Evolutionary conservation across 2,888 invertebrate genomes (phyloP), one percentile per base, ranked within the genome.

Genomic region (Tenthredo distinguenda): DNA sequence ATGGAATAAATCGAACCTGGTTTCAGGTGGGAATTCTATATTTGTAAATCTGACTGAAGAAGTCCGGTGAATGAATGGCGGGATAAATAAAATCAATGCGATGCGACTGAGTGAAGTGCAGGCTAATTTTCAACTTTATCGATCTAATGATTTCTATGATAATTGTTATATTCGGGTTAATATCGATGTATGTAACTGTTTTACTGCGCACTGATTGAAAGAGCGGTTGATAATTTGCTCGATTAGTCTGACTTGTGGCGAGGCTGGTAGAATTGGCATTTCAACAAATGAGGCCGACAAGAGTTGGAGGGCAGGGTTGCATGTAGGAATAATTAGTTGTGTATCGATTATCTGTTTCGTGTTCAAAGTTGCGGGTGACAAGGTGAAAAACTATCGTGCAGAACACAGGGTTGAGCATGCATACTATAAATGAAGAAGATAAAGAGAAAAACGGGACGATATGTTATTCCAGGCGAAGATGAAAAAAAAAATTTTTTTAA

Each of bases 301-400:
- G 62, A 21, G 37, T 34, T 40, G 55, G 18, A 34, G 77, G 18
- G 37, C 31, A 77, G 50, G 31, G 15, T 3, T 26, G 21, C 40
- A 62, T 58, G 58, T 79, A 37, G 37, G 37, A 79, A 79, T 79
- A 79, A 79, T 79, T 79, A 79, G 79, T 79, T 21, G 79, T 79
- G 6, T 62, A 79, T 79, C 79, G 79, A 79, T 79, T 79, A 62
- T 79, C 34, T 68, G 68, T 79, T 79, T 62, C 79, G 79, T 37
- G 34, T 47, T 40, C 37, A 15, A 34, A 77, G 50, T 55, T 26
- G 50, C 10, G 31, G 15, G 21, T 55, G 77, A 77, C 77, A 34
- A 43, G 55, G 18, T 55, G 15, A 26, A 79, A 79, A 40, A 21
- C 31, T 31, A 18, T 77, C 37, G 37, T 12, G 26, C 21, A 26